These are phyloP conservation scores for Morpho achilles DNA, from an alignment of 2,888 invertebrate species.

Conservation along the genomic window DNA sequence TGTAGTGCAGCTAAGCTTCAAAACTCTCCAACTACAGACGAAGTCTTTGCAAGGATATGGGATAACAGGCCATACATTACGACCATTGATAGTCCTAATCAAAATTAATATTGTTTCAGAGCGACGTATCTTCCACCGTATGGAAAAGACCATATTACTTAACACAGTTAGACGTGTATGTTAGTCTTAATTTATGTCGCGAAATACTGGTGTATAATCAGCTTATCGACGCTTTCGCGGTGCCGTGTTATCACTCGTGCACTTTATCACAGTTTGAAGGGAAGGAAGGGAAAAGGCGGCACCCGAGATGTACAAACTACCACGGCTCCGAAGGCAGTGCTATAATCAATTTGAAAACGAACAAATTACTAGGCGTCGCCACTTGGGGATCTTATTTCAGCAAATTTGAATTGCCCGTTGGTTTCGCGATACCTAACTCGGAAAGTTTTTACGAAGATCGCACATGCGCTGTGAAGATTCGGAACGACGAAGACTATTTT, in stretches of 20 bases:
- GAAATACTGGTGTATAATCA: constrained; percentile 34
- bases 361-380: constrained; percentile 47
- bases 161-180: constrained; percentile 38
- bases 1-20: too few relatives aligned
- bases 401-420: constrained; percentile 45
- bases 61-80: too few relatives aligned
- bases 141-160: constrained; percentile 30
- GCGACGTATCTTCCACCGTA: constrained; percentile 25
- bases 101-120: constrained; percentile 29
- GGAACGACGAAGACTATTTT: constrained; percentile 26
- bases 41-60: too few relatives aligned
- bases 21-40: too few relatives aligned
- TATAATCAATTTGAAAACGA: constrained; percentile 34
- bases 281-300: neutral
- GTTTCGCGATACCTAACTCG: constrained; percentile 51
- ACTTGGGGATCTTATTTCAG: constrained; percentile 46
- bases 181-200: constrained; percentile 41
- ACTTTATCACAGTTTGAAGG: constrained; percentile 28
- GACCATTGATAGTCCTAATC: neutral
- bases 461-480: constrained; percentile 45
- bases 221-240: constrained; percentile 32
- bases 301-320: constrained; percentile 34
- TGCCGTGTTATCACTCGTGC: constrained; percentile 58
- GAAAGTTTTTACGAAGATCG: constrained; percentile 42
- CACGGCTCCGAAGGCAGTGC: constrained; percentile 53